These are phyloP conservation scores for Miniopterus natalensis DNA, from an alignment of 2,113 vertebrate species.

Conservation along the genomic window DNA sequence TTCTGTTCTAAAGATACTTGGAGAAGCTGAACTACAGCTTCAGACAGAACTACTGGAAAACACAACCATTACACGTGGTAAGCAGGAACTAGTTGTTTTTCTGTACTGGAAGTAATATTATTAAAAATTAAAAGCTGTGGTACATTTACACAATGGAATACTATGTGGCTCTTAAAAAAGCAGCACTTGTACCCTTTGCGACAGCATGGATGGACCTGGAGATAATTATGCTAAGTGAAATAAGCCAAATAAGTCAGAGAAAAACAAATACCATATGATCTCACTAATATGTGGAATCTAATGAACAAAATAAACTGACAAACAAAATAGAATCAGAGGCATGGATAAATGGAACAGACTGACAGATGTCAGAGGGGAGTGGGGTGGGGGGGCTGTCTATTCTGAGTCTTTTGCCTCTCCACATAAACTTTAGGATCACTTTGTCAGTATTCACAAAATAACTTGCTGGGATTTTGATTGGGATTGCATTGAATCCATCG, in stretches of 20 bases:
- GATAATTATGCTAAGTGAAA: not conserved
- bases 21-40: constrained; percentile 93
- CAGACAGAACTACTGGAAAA: constrained; percentile 91
- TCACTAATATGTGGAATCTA: no score
- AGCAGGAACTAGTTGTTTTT: constrained; percentile 69
- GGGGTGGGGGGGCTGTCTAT: no score
- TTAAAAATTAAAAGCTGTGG: not conserved
- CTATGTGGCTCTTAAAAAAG: not conserved
- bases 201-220: not conserved
- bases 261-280: no score
- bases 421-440: not conserved
- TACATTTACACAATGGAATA: not conserved
- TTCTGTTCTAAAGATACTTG: constrained; percentile 92
- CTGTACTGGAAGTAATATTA: not conserved
- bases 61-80: constrained; percentile 82
- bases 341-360: no score
- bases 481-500: not conserved
- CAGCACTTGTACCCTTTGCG: no score
- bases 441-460: not conserved
- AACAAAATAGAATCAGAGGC: no score
- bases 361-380: no score
- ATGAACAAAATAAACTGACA: no score
- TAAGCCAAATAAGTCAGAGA: not conserved
- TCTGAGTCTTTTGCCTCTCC: not conserved
- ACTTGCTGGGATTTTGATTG: no score